These are phyloP conservation scores for Crematogaster levior DNA, from an alignment of 2,888 invertebrate species.

Conservation along the genomic window DNA sequence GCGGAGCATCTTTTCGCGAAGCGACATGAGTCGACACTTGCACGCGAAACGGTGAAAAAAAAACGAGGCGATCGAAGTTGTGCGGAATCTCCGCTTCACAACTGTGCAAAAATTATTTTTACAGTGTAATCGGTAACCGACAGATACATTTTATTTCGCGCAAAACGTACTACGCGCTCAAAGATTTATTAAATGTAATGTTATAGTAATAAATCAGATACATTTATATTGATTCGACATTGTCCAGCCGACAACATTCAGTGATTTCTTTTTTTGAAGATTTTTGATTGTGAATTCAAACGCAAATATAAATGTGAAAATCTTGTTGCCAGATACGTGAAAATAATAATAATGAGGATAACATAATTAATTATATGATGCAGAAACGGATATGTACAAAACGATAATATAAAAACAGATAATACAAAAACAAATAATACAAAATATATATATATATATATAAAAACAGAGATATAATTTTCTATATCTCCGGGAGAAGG, in stretches of 20 bases:
- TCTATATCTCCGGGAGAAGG: not conserved
- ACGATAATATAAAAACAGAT: too few species aligned
- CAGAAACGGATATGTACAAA: not conserved
- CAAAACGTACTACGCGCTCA: conserved; percentile 54
- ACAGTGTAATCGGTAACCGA: conserved; percentile 66
- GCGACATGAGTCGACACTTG: conserved; percentile 33
- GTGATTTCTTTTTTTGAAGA: not conserved
- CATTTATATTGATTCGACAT: conserved; percentile 51
- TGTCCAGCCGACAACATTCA: not conserved
- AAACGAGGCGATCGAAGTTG: conserved; percentile 34
- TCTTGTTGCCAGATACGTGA: not conserved
- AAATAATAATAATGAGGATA: not conserved
- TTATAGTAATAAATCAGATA: conserved; percentile 73
- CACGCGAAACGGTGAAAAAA: conserved; percentile 10
- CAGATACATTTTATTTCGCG: conserved; percentile 76
- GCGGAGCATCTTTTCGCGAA: conserved; percentile 43
- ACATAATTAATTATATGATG: not conserved
- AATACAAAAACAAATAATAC: too few species aligned
- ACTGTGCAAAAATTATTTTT: conserved; percentile 60
- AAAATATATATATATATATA: too few species aligned
- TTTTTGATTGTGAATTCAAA: not conserved
- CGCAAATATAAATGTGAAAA: not conserved
- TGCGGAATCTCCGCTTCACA: conserved; percentile 19
- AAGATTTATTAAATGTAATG: conserved; percentile 78
- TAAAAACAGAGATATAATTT: not conserved